Percentiles rank a stretch among this genome's conserved stretches.
phyloP scores from a whole-genome alignment of 2,888 invertebrate genomes.

The Creontiades dilutus region DNA sequence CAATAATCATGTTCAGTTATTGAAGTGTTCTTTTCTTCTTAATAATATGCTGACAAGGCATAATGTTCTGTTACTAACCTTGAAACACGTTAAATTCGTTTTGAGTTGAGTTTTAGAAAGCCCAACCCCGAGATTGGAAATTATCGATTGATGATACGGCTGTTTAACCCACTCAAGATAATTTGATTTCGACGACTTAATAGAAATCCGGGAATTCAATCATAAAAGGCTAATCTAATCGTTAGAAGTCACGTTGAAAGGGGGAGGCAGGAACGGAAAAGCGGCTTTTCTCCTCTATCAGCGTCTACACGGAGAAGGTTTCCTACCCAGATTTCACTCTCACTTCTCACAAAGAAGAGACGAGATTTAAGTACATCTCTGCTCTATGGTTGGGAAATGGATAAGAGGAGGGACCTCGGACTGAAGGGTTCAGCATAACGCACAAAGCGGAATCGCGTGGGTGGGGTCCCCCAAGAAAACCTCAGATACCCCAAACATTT shows the following conservation, averaged over 20 bases:
- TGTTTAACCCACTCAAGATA: slow-evolving; percentile 18
- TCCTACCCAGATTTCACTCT: not conserved
- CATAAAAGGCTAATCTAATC: slow-evolving; percentile 33
- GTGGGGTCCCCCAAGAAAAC: not conserved
- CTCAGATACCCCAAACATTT: slow-evolving; percentile 9
- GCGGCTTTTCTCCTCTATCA: slow-evolving; percentile 11
- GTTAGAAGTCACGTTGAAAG: slow-evolving; percentile 13
- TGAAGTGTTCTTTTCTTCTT: too few relatives aligned
- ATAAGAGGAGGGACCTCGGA: not conserved
- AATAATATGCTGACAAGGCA: too few relatives aligned
- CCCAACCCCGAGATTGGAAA: not conserved
- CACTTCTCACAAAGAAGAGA: slow-evolving; percentile 1
- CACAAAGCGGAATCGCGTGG: slow-evolving; percentile 3
- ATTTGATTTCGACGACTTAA: slow-evolving; percentile 25
- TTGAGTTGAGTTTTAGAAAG: not conserved
- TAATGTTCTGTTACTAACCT: too few relatives aligned
- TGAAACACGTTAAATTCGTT: not conserved
- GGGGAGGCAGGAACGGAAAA: not conserved
- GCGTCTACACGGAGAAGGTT: not conserved
- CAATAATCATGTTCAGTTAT: too few relatives aligned
- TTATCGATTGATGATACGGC: not conserved
- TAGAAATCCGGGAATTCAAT: slow-evolving; percentile 22
- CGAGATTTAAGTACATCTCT: not conserved
- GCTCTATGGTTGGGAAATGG: not conserved
- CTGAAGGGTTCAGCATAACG: not conserved